phyloP scores from a whole-genome alignment of 2,888 invertebrate species.

The Miltochrista miniata region DNA sequence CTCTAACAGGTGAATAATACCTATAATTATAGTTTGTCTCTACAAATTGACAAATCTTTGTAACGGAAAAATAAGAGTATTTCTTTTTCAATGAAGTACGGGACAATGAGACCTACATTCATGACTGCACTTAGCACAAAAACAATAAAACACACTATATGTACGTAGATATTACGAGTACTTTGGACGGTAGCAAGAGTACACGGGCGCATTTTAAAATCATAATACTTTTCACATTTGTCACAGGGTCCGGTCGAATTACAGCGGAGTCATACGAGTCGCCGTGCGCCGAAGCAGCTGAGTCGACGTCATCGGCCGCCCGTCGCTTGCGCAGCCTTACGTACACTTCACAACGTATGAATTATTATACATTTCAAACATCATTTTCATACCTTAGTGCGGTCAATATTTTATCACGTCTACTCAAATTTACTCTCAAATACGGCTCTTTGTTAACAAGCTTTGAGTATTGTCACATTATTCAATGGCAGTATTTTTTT shows the following conservation, averaged over 20 bases:
- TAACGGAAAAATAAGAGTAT: too few species aligned
- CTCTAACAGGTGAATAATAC: too few species aligned
- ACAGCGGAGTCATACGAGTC: constrained; percentile 64
- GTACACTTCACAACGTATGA: constrained; percentile 31
- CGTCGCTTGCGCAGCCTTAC: constrained; percentile 27
- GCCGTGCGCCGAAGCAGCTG: constrained; percentile 61
- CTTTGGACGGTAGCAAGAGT: constrained; percentile 13
- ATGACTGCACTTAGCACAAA: too few species aligned
- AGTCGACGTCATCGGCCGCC: constrained; percentile 50
- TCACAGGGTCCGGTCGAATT: constrained; percentile 65
- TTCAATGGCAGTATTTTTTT: too few species aligned
- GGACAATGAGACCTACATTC: too few species aligned
- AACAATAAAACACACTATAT: too few species aligned
- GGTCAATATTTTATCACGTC: constrained; percentile 1
- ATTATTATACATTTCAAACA: constrained; percentile 28
- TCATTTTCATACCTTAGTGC: constrained; percentile 15
- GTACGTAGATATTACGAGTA: background rate
- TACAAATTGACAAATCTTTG: too few species aligned
- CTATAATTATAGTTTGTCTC: too few species aligned
- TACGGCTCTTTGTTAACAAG: background rate
- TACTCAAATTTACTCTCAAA: constrained; percentile 2
- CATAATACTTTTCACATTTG: constrained; percentile 71
- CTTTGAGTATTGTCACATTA: background rate
- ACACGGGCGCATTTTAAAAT: constrained; percentile 48
- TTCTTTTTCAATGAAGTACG: too few species aligned